Conservation (phyloP, 64 coral and sea anemone genomes). For the Montipora cactus region DNA sequence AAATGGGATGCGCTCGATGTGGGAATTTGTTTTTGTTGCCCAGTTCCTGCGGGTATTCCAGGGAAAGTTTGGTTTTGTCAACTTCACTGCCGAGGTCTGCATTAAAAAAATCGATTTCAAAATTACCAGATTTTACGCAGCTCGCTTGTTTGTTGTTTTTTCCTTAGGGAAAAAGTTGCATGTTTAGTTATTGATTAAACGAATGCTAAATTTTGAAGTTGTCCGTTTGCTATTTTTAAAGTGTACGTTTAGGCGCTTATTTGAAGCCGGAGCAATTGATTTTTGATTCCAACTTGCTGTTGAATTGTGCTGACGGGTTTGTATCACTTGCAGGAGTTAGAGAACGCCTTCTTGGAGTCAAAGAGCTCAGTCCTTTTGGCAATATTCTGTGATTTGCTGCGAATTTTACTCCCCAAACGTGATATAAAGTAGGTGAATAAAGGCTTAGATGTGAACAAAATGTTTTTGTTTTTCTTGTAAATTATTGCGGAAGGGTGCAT, state of each 20-base stretch:
- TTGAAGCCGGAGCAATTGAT: constrained; percentile 24
- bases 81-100: constrained; percentile 85
- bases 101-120: constrained; percentile 16
- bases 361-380: constrained; percentile 75
- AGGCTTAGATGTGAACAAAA: background rate
- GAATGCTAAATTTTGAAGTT: constrained; percentile 13
- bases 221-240: constrained; percentile 30
- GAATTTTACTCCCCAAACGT: constrained; percentile 64
- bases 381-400: constrained; percentile 80
- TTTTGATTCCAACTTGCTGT: constrained; percentile 58
- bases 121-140: background rate
- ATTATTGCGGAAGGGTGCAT: constrained; percentile 50
- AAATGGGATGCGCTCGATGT: constrained; percentile 97
- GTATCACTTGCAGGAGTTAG: constrained; percentile 80
- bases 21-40: constrained; percentile 99
- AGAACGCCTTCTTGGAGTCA: constrained; percentile 84
- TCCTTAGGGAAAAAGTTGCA: background rate
- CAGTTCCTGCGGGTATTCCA: constrained; percentile 98
- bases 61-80: constrained; percentile 91
- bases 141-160: background rate
- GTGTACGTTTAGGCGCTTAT: background rate
- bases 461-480: constrained; percentile 57
- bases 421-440: constrained; percentile 82
- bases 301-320: constrained; percentile 73
- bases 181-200: constrained; percentile 28